These are phyloP conservation scores for Melanophora roralis DNA, from an alignment of 2,888 invertebrate species.

Conservation along the genomic window DNA sequence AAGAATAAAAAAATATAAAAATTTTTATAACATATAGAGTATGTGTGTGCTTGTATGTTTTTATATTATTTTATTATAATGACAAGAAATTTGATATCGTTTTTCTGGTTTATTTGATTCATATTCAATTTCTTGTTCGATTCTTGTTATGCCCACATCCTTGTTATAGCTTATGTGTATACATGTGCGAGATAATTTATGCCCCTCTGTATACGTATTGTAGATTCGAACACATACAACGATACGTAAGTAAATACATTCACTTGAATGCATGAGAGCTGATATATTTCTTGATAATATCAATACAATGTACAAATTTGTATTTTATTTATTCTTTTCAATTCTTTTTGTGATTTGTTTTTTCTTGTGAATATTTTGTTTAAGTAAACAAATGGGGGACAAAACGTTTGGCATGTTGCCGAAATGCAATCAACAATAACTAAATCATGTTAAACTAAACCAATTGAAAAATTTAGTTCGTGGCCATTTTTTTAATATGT, in stretches of 20 bases:
- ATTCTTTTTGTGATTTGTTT: neutral
- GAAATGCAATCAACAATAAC: conserved; percentile 58
- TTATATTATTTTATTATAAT: conserved; percentile 36
- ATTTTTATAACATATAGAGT: neutral
- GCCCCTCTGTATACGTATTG: neutral
- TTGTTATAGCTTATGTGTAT: neutral
- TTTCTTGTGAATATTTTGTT: neutral
- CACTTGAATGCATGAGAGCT: conserved; percentile 6
- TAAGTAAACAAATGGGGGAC: conserved; percentile 7
- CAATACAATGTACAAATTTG: conserved; percentile 33
- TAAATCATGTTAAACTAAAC: conserved; percentile 56
- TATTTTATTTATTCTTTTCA: neutral
- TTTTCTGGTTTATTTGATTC: conserved; percentile 11
- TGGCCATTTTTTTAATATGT: conserved; percentile 39
- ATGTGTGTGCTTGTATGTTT: neutral
- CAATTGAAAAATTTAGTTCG: conserved; percentile 53
- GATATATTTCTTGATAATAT: conserved; percentile 36
- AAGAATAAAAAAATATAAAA: neutral
- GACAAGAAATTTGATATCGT: neutral
- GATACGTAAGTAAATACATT: too few species aligned
- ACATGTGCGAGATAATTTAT: neutral
- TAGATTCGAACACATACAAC: neutral
- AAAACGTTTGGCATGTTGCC: conserved; percentile 57
- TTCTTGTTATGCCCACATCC: conserved; percentile 28
- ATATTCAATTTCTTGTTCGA: conserved; percentile 19